Evolutionary conservation across 23 tunicate species (phyloP), one percentile per base, ranked within the genome.

Genomic region (Halocynthia roretzi): DNA sequence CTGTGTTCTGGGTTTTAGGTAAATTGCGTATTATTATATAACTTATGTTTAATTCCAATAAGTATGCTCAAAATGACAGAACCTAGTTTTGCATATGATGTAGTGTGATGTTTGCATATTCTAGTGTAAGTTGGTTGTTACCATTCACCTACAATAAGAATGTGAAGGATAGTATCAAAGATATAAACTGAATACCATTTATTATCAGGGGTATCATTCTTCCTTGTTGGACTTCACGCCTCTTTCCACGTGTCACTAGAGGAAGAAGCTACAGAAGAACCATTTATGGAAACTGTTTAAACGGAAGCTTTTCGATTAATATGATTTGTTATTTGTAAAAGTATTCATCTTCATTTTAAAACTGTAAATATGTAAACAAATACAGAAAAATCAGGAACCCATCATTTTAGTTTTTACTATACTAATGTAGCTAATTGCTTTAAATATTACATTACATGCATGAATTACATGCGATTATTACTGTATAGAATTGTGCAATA

Each of bases 1-100:
- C 94, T 64, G 89, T 93, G 20, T 93, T 93, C 62, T 93, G 98
- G 98, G 93, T 90, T 8, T 67, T 93, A 22, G 98, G 98, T 87
- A 52, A 84, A 85, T 52, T 31, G 8, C 2, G 23, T 31, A 31
- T 31, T 31, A 31, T 0, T 0, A 31, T 31, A 31, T 31, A 56
- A 21, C 8, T 62, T 71, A 9, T 9, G 14, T 19, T 12, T 67
- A 67, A 9, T 12, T 10, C 10, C 17, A 10, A 11, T n/a, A 10
- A 11, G 71, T 67, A 15, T 12, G 12, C 10, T 10, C 14, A 67
- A 10, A 9, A 15, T 19, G 71, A 67, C 17, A 11, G 10, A 67
- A n/a, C 10, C 62, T 57, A 10, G 11, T 57, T 57, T 14, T 10
- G 14, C 11, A 15, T 14, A 18, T 18, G 71, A 67, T 18, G 21